Conservation (phyloP, 2,113 vertebrate genomes). For the Noctilio leporinus region DNA sequence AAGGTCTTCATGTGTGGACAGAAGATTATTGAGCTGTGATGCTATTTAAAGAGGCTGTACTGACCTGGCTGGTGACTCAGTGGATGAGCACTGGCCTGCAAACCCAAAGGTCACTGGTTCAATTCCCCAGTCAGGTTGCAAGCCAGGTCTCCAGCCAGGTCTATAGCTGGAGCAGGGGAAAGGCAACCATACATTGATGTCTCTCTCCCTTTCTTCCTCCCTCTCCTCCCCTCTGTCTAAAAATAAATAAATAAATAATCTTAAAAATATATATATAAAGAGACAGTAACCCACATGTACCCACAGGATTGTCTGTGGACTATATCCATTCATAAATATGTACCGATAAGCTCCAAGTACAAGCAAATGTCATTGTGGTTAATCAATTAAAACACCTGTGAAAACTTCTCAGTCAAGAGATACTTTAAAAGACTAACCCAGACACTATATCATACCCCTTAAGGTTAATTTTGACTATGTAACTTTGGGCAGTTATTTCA, state of each 20-base stretch:
- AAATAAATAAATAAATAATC: too few species aligned
- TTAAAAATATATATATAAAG: too few species aligned
- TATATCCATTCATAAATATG: neutral
- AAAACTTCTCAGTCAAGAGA: neutral
- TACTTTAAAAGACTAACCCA: neutral
- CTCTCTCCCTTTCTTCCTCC: too few species aligned
- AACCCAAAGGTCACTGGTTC: too few species aligned
- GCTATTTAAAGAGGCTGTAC: neutral
- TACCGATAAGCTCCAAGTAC: neutral
- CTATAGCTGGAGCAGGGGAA: too few species aligned
- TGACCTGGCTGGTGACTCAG: too few species aligned
- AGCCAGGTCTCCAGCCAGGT: too few species aligned
- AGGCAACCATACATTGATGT: too few species aligned
- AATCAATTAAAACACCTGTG: neutral
- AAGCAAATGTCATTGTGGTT: neutral
- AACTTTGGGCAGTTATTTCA: neutral
- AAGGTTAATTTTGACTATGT: neutral
- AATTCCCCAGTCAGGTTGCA: too few species aligned
- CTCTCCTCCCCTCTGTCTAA: too few species aligned
- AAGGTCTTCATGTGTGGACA: neutral
- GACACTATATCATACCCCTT: neutral
- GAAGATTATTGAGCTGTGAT: neutral
- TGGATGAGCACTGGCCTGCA: too few species aligned
- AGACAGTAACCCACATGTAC: neutral
- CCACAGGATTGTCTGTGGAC: neutral